These are phyloP conservation scores for Crax fasciolata DNA, from an alignment of 2,797 vertebrate genomes.

Conservation along the genomic window DNA sequence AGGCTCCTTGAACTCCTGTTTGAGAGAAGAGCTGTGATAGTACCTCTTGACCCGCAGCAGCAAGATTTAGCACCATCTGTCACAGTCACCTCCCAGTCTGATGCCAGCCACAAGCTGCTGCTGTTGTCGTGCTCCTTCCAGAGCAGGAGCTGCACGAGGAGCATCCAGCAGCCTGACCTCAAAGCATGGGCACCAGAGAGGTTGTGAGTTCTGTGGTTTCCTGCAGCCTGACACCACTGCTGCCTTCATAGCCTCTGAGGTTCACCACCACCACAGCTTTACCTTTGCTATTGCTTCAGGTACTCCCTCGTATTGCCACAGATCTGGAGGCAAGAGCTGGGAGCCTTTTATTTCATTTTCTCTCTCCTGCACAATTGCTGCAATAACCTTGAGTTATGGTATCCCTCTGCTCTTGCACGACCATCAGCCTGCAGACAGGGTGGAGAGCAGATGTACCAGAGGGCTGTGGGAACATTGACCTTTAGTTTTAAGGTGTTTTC, in stretches of 20 bases:
- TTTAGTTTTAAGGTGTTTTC: not conserved
- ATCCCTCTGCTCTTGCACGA: not conserved
- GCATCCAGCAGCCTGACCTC: not conserved
- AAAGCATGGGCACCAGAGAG: not conserved
- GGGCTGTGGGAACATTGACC: fast-evolving
- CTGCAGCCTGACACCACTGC: not conserved
- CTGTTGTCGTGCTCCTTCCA: not conserved
- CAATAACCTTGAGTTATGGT: not conserved
- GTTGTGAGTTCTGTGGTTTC: not conserved
- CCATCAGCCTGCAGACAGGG: fast-evolving
- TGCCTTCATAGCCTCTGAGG: not conserved
- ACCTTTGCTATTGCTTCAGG: not conserved
- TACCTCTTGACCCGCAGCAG: not conserved
- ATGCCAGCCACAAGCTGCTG: not conserved
- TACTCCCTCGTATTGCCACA: not conserved
- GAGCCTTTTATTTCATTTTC: not conserved
- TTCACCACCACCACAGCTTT: not conserved
- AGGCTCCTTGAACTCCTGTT: not conserved
- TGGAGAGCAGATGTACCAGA: not conserved
- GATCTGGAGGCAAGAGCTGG: not conserved
- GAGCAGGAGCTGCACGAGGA: not conserved
- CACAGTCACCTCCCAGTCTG: not conserved
- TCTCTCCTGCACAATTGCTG: not conserved
- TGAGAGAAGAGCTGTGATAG: not conserved
- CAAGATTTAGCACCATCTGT: not conserved